A percentile compares a stretch with the other conserved stretches of the same genome.
Evolutionary conservation across 2,888 invertebrate genomes (phyloP).

Genomic region (Slavum lentiscoides): DNA sequence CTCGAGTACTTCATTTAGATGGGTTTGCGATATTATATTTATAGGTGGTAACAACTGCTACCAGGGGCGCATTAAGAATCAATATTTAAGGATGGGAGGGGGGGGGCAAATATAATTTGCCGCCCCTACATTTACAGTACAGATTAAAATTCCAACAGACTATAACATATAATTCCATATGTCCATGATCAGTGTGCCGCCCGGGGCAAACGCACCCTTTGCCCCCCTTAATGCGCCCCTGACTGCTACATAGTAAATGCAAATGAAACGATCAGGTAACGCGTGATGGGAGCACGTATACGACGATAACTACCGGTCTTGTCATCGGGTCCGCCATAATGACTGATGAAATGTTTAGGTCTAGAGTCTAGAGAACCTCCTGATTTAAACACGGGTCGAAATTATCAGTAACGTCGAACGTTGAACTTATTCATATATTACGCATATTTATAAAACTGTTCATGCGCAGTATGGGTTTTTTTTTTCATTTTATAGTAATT

Average conservation of each 20-base stretch:
- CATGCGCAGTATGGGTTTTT: not conserved
- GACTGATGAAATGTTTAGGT: constrained; percentile 20
- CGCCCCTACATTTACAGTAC: too few relatives aligned
- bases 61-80: too few relatives aligned
- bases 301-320: not conserved
- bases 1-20: not conserved
- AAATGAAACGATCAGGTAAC: constrained; percentile 9
- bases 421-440: not conserved
- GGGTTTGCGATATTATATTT: not conserved
- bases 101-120: too few relatives aligned
- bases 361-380: not conserved
- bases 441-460: not conserved
- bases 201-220: too few relatives aligned
- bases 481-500: not conserved
- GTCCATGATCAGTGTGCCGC: too few relatives aligned
- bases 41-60: too few relatives aligned
- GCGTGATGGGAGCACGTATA: not conserved
- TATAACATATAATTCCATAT: too few relatives aligned
- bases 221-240: too few relatives aligned
- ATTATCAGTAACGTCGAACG: not conserved
- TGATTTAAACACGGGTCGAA: constrained; percentile 1
- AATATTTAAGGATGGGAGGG: too few relatives aligned
- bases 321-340: not conserved
- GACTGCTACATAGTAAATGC: not conserved
- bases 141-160: too few relatives aligned